Conservation (phyloP, 2,888 invertebrate species). For the Acanthosepion esculentum region DNA sequence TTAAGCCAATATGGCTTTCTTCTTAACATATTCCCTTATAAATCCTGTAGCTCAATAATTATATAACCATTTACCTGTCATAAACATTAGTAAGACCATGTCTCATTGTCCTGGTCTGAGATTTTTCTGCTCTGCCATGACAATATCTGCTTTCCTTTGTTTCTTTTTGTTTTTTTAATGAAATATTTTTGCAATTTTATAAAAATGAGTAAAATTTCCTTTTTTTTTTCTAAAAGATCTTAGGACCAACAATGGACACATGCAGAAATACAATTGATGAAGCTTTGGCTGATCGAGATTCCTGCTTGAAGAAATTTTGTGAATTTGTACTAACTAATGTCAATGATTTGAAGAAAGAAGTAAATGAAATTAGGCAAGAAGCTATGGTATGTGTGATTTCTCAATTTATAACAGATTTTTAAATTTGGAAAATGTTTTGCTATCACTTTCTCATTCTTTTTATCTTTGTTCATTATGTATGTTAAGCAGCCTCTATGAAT, state of each 20-base stretch:
- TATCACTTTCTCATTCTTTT: no score
- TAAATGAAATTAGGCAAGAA: slow-evolving; percentile 83
- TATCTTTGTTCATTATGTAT: no score
- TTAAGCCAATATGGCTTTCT: no score
- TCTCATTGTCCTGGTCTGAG: neutral
- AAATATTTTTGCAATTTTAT: neutral
- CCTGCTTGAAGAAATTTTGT: slow-evolving; percentile 82
- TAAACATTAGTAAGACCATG: no score
- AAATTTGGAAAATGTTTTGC: neutral
- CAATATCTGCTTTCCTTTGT: neutral
- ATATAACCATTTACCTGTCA: neutral
- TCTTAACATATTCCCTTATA: neutral
- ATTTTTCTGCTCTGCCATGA: neutral
- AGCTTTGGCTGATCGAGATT: slow-evolving; percentile 81
- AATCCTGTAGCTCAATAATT: neutral
- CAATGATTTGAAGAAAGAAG: slow-evolving; percentile 81
- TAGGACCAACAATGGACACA: slow-evolving; percentile 63
- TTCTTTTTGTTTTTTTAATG: neutral
- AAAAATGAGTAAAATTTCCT: neutral
- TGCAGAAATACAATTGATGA: slow-evolving; percentile 82
- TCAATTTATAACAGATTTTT: neutral
- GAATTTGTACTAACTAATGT: slow-evolving; percentile 85
- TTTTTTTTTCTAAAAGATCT: slow-evolving; percentile 56
- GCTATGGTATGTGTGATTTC: slow-evolving; percentile 77
- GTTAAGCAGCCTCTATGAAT: no score